These are phyloP conservation scores for Rambutsinella grinnellia DNA, from an alignment of 2,888 invertebrate species.

Conservation along the genomic window DNA sequence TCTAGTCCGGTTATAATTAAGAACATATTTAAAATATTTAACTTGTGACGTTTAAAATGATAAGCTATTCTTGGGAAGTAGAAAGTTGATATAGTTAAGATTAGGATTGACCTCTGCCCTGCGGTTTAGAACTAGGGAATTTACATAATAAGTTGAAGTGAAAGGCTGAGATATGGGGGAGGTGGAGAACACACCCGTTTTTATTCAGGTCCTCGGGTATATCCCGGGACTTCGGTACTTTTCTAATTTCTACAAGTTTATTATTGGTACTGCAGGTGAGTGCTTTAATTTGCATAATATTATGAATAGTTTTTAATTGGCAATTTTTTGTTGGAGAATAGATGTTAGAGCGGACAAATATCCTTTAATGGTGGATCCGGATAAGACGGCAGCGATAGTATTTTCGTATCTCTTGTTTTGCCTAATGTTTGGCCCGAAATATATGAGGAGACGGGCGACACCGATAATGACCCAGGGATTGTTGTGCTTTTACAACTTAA, in stretches of 20 bases:
- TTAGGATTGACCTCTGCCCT: too few relatives aligned
- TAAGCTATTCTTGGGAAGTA: neutral
- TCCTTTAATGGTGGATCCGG: constrained; percentile 68
- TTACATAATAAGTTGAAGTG: neutral
- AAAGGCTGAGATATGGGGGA: too few relatives aligned
- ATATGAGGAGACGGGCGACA: constrained; percentile 48
- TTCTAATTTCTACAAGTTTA: constrained; percentile 54
- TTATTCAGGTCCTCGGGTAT: constrained; percentile 47
- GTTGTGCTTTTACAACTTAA: constrained; percentile 59
- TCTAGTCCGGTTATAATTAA: too few relatives aligned
- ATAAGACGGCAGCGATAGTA: constrained; percentile 56
- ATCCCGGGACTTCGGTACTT: constrained; percentile 57
- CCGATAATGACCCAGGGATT: constrained; percentile 27
- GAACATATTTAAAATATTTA: too few relatives aligned
- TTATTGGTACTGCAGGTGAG: constrained; percentile 57
- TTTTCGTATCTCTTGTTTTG: constrained; percentile 56
- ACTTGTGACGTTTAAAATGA: neutral
- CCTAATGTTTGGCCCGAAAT: constrained; percentile 51
- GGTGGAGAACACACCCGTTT: constrained; percentile 1
- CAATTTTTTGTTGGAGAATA: constrained; percentile 35
- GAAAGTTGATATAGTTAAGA: neutral
- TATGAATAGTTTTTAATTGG: neutral
- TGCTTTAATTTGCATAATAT: neutral
- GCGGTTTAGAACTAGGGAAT: too few relatives aligned
- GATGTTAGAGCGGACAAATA: constrained; percentile 68